Conservation (phyloP, 1,140 invertebrate genomes). For the Pogonomyrmex barbatus region DNA sequence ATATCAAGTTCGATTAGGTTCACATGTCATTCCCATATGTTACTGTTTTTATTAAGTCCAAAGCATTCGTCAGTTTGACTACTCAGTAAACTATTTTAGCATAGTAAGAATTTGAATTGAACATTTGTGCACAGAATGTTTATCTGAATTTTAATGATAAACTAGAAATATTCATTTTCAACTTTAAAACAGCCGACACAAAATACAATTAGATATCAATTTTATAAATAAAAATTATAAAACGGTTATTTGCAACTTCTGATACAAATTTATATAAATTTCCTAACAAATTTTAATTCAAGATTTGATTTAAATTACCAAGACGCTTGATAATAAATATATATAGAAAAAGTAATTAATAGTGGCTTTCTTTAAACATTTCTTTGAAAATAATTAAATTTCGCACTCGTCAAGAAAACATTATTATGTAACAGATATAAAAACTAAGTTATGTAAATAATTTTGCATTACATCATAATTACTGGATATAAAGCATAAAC, state of each 20-base stretch:
- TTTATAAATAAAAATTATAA: neutral
- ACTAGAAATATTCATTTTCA: no score
- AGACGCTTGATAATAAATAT: neutral
- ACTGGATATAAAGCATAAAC: slow-evolving; percentile 15
- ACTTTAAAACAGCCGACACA: neutral
- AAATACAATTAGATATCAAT: neutral
- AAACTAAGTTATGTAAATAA: neutral
- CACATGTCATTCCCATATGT: slow-evolving; percentile 28
- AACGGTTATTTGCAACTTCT: neutral
- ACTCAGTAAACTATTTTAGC: neutral
- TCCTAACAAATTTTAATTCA: neutral
- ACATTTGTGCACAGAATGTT: neutral
- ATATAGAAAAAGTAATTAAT: neutral
- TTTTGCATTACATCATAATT: slow-evolving; percentile 40
- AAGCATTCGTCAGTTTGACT: neutral
- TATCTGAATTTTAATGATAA: neutral
- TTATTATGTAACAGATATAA: neutral
- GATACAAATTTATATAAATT: neutral
- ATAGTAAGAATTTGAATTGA: neutral
- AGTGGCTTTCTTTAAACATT: neutral
- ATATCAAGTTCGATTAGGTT: slow-evolving; percentile 36
- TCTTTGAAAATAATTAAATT: neutral
- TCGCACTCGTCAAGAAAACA: neutral
- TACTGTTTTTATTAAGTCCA: neutral
- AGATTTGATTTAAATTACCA: neutral